These are phyloP conservation scores for Limenitis camilla DNA, from an alignment of 2,888 invertebrate species.

Conservation along the genomic window DNA sequence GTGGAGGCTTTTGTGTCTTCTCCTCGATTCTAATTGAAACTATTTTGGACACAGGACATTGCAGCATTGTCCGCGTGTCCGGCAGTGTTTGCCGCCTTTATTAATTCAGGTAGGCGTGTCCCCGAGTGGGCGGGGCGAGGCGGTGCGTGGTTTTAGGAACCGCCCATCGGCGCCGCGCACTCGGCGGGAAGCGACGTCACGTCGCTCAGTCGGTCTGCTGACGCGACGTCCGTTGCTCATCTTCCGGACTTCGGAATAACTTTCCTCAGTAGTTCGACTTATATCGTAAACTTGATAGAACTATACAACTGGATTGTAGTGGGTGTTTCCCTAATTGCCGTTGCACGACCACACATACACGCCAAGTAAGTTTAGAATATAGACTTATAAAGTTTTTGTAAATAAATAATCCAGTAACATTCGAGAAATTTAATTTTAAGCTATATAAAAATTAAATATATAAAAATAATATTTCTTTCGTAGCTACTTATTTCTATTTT, in stretches of 20 bases:
- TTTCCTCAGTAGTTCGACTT: slow-evolving; percentile 33
- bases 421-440: neutral
- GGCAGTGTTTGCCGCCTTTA: slow-evolving; percentile 71
- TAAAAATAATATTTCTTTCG: too few relatives aligned
- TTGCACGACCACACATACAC: slow-evolving; percentile 53
- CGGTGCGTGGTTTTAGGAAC: slow-evolving; percentile 43
- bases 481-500: too few relatives aligned
- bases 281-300: slow-evolving; percentile 14
- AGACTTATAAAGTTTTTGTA: slow-evolving; percentile 1
- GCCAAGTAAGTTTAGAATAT: slow-evolving; percentile 50
- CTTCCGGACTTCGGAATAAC: slow-evolving; percentile 37
- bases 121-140: slow-evolving; percentile 48
- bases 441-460: too few relatives aligned
- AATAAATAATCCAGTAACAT: too few relatives aligned
- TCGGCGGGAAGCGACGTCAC: slow-evolving; percentile 28
- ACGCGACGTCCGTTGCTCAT: slow-evolving; percentile 58
- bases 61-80: slow-evolving; percentile 72
- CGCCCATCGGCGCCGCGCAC: slow-evolving; percentile 44
- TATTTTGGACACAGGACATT: slow-evolving; percentile 72
- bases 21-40: slow-evolving; percentile 72
- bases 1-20: slow-evolving; percentile 62
- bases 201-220: slow-evolving; percentile 58
- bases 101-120: slow-evolving; percentile 71
- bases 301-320: slow-evolving; percentile 9
- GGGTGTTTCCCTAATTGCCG: slow-evolving; percentile 16